Base-by-base conservation (phyloP, 1,140 invertebrate genomes). In the Caenorhabditis tropicalis region DNA sequence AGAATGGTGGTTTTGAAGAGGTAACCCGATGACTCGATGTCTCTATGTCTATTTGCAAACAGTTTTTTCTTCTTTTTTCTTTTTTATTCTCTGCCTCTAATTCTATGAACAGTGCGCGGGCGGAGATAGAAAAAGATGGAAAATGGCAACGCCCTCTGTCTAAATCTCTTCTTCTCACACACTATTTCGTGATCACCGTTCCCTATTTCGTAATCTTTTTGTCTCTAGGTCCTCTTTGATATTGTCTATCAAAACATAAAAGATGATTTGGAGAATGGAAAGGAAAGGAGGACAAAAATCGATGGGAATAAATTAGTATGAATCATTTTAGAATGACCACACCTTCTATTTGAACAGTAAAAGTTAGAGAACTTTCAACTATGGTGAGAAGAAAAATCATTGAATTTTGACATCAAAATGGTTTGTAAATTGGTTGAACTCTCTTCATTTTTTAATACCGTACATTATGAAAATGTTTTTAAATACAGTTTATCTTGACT, bases 21-120 rank as follows among this genome's bases (percentile, higher is more conserved):
- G 31, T 36, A 70, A 70, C 60, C 60, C 60, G 60, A 70, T 70
- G 60, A 70, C 60, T 70, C 31, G n/a, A 70, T 70, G 60, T 39
- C 60, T 70, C 60, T 36, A 36, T 70, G 60, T 70, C 60, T 70
- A 70, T 70, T 70, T 70, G 33, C 31, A n/a, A 60, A 60, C 31
- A 70, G 12, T 70, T 70, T 70, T 70, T 70, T 51, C 31, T 36
- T 70, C 60, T 29, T 21, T 65, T 36, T 39, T 70, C 33, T 31
- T 31, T 29, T 70, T 70, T 10, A 70, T 74, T 74, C 65, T 74
- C 65, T 27, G n/a, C 43, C 65, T 74, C 65, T 74, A 74, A 74
- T 74, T 74, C 65, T 74, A 74, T 46, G 65, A 74, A 74, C 65
- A 74, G 43, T 74, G 79, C 79, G 51, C 79, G 51, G 79, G 79